Evolutionary conservation across 2,113 vertebrate species (phyloP), one percentile per base, ranked within the genome.

Genomic region (Trematocara stigmaticum): DNA sequence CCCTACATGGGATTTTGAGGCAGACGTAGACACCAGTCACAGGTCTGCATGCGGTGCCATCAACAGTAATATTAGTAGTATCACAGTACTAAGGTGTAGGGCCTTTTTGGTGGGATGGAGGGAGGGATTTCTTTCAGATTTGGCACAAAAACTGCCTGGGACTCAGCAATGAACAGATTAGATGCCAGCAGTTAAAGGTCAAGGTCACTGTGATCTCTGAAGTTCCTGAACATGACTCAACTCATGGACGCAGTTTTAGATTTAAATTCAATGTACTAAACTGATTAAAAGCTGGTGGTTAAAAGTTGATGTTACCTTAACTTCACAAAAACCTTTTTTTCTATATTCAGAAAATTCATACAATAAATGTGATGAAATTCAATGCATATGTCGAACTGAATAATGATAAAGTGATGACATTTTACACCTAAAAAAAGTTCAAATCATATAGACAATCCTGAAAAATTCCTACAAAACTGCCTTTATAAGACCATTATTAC

Each of bases 1-100:
- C 94, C 80, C 91, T 87, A 88, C 66, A 47, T 56, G 84, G 84
- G 71, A 88, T 92, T 91, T 85, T 40, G 11, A 84, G 82, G 85
- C 53, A 66, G 79, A 88, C 49, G 42, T 59, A 56, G 81, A 85
- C 20, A 29, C 55, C 18, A 71, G 38, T 31, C 6, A 4, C 79
- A 87, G 53, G 76, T 18, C 47, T 66, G 76, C 81, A 59, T 76
- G 57, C 42, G 42, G 64, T 31, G 52, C 51, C 42, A 84, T 81
- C 45, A 79, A 56, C 34, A 56, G n/a, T 7, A 52, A 74, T 26
- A 45, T 49, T 51, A 51, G 45, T 34, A n/a, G 45, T 74, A 53
- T 81, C 9, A 61, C 55, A 20, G 79, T 34, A 61, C 16, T 45
- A 26, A 20, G 47, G 74, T 5, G n/a, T 49, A 78, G 9, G 42